Base-by-base conservation (phyloP, 92 coral and sea anemone genomes). In the Heliopora coerulea region DNA sequence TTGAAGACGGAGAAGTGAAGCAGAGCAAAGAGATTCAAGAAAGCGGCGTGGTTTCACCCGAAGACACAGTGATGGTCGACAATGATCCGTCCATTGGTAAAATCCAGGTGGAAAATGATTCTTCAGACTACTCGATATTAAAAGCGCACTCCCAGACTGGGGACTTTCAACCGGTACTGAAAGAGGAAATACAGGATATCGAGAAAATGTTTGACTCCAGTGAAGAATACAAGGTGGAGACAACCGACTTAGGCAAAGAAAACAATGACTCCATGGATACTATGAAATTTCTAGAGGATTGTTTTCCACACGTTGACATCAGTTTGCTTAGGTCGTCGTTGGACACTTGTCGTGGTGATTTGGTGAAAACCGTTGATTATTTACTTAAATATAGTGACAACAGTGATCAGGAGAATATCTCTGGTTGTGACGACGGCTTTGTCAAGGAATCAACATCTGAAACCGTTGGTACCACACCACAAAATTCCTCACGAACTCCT, bases 251-350 rank as follows among this genome's bases (percentile, higher is more conserved):
- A 15, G 52, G n/a, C 7, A 46, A 15, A 6, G 52, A 46, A 46
- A 63, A 63, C 12, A 23, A 28, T 18, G 52, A 40, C 19, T 14
- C 70, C 37, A 49, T 15, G 0, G 59, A 67, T 67, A 12, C 74
- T 20, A 13, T 67, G 32, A 20, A 67, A 21, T 67, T 67, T n/a
- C 49, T 67, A 14, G 19, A 46, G 54, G 59, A 67, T 67, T 67
- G 74, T 49, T 67, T 67, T 14, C 74, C 74, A 17, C 17, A 67
- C 11, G 37, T 11, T 49, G 74, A 67, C 26, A 17, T 13, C 29
- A 56, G 54, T 46, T 26, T 44, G 24, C 74, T 67, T 1, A 67
- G 33, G 74, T 67, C 74, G n/a, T 44, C 33, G 26, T 67, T 67
- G 18, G 24, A 67, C 14, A 25, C 40, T 27, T 67, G 74, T 29